phyloP scores from a whole-genome alignment of 2,888 invertebrate genomes.

The Bimastos eiseni region DNA sequence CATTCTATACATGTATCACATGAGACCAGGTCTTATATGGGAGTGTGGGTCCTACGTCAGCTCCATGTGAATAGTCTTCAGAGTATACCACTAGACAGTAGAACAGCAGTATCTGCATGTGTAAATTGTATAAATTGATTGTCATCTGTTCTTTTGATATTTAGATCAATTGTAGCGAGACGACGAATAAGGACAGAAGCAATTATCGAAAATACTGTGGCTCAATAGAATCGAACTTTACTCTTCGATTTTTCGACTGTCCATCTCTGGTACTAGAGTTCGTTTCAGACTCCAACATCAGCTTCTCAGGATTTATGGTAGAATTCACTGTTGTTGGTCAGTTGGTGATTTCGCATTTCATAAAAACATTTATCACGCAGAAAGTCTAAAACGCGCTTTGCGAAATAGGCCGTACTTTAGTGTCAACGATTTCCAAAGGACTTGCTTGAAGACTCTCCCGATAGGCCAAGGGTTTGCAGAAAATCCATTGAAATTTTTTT shows the following conservation, averaged over 20 bases:
- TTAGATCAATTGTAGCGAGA: neutral
- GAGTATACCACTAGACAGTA: too few species aligned
- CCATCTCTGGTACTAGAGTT: neutral
- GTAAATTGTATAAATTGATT: neutral
- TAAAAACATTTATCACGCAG: neutral
- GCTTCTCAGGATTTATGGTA: neutral
- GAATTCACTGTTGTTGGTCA: neutral
- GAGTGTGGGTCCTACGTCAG: too few species aligned
- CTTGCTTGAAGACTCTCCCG: too few species aligned
- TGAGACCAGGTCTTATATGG: too few species aligned
- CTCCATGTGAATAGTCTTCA: too few species aligned
- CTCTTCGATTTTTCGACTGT: neutral
- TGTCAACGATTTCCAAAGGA: too few species aligned
- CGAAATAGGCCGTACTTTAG: too few species aligned
- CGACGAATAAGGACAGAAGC: neutral
- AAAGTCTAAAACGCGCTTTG: neutral
- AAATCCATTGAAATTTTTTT: too few species aligned
- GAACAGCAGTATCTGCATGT: too few species aligned
- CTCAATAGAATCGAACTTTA: neutral
- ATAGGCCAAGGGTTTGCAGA: too few species aligned
- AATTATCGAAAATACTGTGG: neutral
- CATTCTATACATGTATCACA: too few species aligned
- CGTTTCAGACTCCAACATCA: neutral
- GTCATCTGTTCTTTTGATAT: neutral
- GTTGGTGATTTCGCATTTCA: neutral